Evolutionary conservation across 92 coral and sea anemone species (phyloP).

Genomic region (Palythoa caribaeorum): DNA sequence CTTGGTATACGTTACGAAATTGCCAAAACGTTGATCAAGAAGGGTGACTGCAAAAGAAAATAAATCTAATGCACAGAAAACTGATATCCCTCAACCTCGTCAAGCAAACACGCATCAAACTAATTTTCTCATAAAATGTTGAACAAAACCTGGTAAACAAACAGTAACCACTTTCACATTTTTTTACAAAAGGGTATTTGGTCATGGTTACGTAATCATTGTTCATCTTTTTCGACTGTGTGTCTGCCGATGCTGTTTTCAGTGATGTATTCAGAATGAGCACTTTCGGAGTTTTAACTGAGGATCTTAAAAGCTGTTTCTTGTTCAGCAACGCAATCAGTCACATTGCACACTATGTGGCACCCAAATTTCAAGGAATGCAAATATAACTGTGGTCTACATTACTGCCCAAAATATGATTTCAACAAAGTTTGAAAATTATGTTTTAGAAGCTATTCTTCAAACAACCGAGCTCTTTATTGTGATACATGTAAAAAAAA

Average conservation of each 20-base stretch:
- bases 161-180: too few species aligned
- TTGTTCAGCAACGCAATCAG: constrained; percentile 50
- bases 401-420: constrained; percentile 41
- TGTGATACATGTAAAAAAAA: constrained; percentile 48
- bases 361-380: constrained; percentile 30
- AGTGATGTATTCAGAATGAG: constrained; percentile 22
- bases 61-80: too few species aligned
- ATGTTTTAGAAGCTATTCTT: too few species aligned
- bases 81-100: too few species aligned
- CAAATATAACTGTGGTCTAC: constrained; percentile 49
- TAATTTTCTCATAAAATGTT: too few species aligned
- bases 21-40: too few species aligned
- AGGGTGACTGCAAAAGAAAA: too few species aligned
- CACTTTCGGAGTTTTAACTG: constrained; percentile 39
- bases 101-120: too few species aligned
- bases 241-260: constrained; percentile 5
- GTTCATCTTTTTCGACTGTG: neutral
- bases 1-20: too few species aligned
- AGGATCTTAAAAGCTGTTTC: constrained; percentile 45
- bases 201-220: constrained; percentile 7
- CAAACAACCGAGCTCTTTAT: constrained; percentile 33
- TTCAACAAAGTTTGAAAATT: constrained; percentile 38
- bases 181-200: neutral
- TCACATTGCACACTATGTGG: constrained; percentile 43
- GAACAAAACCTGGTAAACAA: too few species aligned